Conservation (phyloP, 2,888 invertebrate genomes). For the Drosophila paramelanica region DNA sequence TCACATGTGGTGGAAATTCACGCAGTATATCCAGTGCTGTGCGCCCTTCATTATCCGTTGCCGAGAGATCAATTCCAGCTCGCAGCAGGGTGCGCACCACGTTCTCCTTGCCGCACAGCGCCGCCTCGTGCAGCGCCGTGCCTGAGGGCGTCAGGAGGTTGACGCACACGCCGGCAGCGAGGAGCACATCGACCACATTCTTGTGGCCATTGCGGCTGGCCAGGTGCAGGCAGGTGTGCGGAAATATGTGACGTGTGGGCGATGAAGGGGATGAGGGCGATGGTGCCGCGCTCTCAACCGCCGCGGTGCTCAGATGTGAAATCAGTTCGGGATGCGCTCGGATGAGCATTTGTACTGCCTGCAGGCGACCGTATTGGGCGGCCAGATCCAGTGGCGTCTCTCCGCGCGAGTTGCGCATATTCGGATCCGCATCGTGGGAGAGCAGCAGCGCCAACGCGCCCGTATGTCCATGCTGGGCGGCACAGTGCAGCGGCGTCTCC, state of each 20-base stretch:
- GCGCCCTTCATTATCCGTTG: constrained; percentile 91
- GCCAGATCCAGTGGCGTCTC: constrained; percentile 98
- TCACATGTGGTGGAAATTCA: constrained; percentile 95
- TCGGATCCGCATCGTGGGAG: constrained; percentile 94
- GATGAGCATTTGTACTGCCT: constrained; percentile 94
- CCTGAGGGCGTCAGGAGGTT: constrained; percentile 94
- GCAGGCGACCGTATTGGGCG: constrained; percentile 93
- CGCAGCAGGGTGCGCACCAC: constrained; percentile 93
- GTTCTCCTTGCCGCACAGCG: constrained; percentile 94
- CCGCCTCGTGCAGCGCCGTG: constrained; percentile 97
- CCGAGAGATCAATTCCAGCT: constrained; percentile 92
- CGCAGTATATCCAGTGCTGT: constrained; percentile 94
- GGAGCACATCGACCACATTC: constrained; percentile 92
- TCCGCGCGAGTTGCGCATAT: constrained; percentile 93
- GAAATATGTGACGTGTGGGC: constrained; percentile 75
- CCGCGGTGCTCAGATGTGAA: constrained; percentile 87
- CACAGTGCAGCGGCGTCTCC: constrained; percentile 96
- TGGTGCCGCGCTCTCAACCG: constrained; percentile 59
- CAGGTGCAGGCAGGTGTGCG: constrained; percentile 95
- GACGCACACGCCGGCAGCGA: constrained; percentile 94
- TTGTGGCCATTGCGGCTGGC: constrained; percentile 97
- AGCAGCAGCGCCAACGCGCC: constrained; percentile 93
- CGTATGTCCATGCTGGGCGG: constrained; percentile 96
- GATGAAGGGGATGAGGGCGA: constrained; percentile 78
- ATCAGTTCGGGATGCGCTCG: constrained; percentile 93